phyloP scores from a whole-genome alignment of 2,888 invertebrate genomes.

The Hirtodrosophila confusa region DNA sequence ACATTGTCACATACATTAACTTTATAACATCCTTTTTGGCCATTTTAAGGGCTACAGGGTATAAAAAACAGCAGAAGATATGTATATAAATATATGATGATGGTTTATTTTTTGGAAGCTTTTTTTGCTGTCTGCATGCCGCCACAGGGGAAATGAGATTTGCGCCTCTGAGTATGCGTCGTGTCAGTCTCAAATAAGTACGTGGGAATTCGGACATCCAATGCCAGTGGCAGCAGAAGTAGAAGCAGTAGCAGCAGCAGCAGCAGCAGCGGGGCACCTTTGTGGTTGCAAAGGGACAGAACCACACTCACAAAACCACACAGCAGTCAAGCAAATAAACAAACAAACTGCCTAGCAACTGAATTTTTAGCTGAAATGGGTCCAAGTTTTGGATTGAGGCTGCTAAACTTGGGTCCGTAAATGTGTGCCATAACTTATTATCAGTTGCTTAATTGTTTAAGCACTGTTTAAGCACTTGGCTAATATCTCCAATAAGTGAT shows the following conservation, averaged over 20 bases:
- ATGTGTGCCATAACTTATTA: constrained; percentile 22
- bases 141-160: constrained; percentile 74
- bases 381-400: constrained; percentile 9
- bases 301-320: constrained; percentile 26
- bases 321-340: constrained; percentile 40
- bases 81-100: constrained; percentile 39
- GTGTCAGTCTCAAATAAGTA: constrained; percentile 71
- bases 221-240: constrained; percentile 26
- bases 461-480: constrained; percentile 23
- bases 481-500: constrained; percentile 18
- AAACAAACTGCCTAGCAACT: constrained; percentile 25
- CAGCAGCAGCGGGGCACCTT: constrained; percentile 33
- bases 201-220: constrained; percentile 59
- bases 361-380: constrained; percentile 31
- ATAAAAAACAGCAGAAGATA: constrained; percentile 14
- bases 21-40: constrained; percentile 14
- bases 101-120: constrained; percentile 37
- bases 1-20: constrained; percentile 4
- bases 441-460: constrained; percentile 36
- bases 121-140: constrained; percentile 29
- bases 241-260: neutral
- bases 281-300: constrained; percentile 56
- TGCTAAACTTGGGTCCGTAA: constrained; percentile 23
- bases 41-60: constrained; percentile 46
- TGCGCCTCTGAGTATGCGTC: constrained; percentile 67